These are phyloP conservation scores for Macropus fuliginosus DNA, from an alignment of 2,797 vertebrate genomes.

Conservation along the genomic window DNA sequence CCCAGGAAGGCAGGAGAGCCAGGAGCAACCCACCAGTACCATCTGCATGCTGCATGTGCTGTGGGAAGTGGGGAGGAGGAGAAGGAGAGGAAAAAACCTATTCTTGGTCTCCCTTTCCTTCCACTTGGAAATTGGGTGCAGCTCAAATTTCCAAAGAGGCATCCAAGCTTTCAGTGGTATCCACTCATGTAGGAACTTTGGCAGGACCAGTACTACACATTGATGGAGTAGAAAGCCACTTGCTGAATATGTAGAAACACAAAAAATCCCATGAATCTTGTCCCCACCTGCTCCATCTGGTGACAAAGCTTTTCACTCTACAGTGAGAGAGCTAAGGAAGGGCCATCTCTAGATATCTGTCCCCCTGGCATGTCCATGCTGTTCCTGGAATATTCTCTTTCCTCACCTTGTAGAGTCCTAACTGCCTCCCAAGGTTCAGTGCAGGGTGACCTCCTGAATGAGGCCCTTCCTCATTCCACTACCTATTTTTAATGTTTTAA, in stretches of 20 bases:
- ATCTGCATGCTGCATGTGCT: slow-evolving; percentile 1
- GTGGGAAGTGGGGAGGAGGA: neutral
- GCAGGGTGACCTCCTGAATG: neutral
- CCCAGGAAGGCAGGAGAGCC: neutral
- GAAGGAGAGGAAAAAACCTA: neutral
- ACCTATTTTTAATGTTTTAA: neutral
- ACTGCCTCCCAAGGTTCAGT: neutral
- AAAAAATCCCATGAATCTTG: neutral
- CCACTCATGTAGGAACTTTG: neutral
- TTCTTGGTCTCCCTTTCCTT: neutral
- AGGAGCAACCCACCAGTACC: neutral
- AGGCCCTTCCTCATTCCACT: neutral
- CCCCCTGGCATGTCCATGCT: neutral
- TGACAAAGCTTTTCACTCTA: neutral
- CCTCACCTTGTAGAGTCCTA: neutral
- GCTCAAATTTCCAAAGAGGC: neutral
- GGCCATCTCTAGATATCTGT: neutral
- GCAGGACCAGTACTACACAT: neutral
- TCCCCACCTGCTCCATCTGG: neutral
- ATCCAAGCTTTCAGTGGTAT: neutral
- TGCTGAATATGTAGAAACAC: neutral
- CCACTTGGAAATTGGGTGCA: neutral
- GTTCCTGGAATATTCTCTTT: neutral
- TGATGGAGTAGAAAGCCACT: neutral
- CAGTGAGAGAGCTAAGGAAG: neutral